Conservation (phyloP, 2,888 invertebrate species). For the Oscheius onirici region DNA sequence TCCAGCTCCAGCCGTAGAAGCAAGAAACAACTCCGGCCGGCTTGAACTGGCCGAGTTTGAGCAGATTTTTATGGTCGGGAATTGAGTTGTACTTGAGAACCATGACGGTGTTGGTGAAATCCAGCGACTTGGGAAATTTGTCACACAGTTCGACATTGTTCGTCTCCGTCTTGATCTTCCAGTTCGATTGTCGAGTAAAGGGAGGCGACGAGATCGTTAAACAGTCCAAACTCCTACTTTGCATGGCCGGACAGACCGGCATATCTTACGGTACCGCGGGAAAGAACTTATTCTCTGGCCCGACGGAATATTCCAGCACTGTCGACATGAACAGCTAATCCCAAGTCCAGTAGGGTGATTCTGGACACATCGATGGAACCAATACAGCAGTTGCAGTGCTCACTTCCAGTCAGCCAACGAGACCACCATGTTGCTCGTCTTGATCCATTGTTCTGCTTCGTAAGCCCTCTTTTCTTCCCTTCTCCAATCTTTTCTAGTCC, state of each 20-base stretch:
- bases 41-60: conserved; percentile 37
- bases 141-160: conserved; percentile 39
- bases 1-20: conserved; percentile 43
- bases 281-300: conserved; percentile 38
- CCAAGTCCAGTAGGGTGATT: conserved; percentile 48
- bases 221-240: conserved; percentile 42
- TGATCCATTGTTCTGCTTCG: too few relatives aligned
- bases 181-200: conserved; percentile 46
- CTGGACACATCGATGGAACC: conserved; percentile 34
- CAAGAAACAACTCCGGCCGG: conserved; percentile 38
- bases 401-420: too few relatives aligned
- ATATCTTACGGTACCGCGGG: conserved; percentile 44
- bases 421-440: too few relatives aligned
- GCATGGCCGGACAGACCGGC: conserved; percentile 44
- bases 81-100: conserved; percentile 39
- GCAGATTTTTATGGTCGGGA: conserved; percentile 42
- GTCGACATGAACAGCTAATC: conserved; percentile 36
- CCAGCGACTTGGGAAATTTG: conserved; percentile 35
- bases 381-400: conserved; percentile 29
- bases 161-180: conserved; percentile 42
- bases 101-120: conserved; percentile 38
- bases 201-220: conserved; percentile 46
- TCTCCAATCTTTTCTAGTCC: too few relatives aligned
- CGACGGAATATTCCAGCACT: conserved; percentile 41
- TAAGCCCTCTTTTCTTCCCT: too few relatives aligned